phyloP scores from a whole-genome alignment of 1,140 invertebrate genomes.

The Drosophila subobscura region DNA sequence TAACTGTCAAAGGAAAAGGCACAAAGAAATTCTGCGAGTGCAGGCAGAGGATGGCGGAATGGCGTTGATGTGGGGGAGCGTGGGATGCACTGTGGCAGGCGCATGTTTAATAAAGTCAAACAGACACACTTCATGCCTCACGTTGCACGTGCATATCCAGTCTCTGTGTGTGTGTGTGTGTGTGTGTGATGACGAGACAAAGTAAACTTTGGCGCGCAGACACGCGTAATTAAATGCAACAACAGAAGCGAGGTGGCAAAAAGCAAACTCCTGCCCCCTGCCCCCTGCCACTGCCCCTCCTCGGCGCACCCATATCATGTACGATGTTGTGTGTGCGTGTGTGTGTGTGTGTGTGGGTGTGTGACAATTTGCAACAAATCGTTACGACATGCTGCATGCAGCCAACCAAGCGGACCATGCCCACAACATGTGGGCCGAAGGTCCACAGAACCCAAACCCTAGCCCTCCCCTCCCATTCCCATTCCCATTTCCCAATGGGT shows the following conservation, averaged over 20 bases:
- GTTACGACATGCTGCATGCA: conserved; percentile 69
- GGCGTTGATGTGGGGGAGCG: too few species aligned
- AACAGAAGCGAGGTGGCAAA: conserved; percentile 53
- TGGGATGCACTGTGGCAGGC: background rate
- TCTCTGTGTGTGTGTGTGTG: conserved; percentile 16
- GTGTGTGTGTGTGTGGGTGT: conserved; percentile 42
- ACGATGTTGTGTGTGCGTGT: conserved; percentile 30
- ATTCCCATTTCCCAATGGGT: conserved; percentile 6
- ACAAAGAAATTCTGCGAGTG: conserved; percentile 13
- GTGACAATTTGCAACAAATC: conserved; percentile 77
- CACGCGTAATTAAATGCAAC: conserved; percentile 80
- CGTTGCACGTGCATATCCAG: conserved; percentile 35
- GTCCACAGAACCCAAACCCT: conserved; percentile 37
- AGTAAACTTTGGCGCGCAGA: conserved; percentile 70
- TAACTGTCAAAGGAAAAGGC: too few species aligned
- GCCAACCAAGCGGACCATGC: conserved; percentile 57
- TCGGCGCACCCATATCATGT: background rate
- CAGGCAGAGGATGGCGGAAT: background rate
- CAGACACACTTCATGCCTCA: conserved; percentile 51
- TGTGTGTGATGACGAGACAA: conserved; percentile 67
- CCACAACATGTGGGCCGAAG: conserved; percentile 28
- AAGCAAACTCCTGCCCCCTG: background rate
- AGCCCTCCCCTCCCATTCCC: background rate
- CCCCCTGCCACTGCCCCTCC: background rate
- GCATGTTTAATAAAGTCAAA: conserved; percentile 79